These are phyloP conservation scores for Macrobrachium nipponense DNA, from an alignment of 1,140 invertebrate species.

Conservation along the genomic window DNA sequence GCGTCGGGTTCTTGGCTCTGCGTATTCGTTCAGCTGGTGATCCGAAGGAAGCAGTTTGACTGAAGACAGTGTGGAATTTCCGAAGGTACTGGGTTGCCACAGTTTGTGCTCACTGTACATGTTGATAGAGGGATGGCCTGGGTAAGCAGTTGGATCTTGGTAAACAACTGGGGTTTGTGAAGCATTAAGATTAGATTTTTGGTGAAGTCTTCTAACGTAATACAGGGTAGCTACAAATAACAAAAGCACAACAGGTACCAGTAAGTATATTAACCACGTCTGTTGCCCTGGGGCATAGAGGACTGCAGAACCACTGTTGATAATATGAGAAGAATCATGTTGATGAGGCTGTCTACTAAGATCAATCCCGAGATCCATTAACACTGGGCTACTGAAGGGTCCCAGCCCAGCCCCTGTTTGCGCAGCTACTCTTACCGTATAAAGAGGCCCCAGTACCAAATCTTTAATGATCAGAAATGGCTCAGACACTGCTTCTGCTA, in stretches of 20 bases:
- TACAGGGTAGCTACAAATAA: conserved; percentile 34
- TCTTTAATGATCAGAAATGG: conserved; percentile 33
- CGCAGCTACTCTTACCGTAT: conserved; percentile 42
- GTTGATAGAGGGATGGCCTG: conserved; percentile 28
- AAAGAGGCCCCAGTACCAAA: conserved; percentile 24
- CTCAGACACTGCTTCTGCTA: conserved; percentile 11
- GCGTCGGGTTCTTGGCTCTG: conserved; percentile 36
- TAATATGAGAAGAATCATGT: too few relatives aligned
- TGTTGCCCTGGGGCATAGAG: too few relatives aligned
- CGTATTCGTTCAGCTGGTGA: conserved; percentile 44
- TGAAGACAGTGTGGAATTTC: conserved; percentile 40
- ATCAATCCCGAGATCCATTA: conserved; percentile 11
- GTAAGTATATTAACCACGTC: too few relatives aligned
- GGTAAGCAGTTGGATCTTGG: conserved; percentile 31
- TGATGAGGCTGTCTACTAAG: background rate
- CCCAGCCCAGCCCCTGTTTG: conserved; percentile 42
- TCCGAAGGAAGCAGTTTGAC: conserved; percentile 30
- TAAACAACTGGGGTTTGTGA: conserved; percentile 3
- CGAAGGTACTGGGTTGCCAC: conserved; percentile 31
- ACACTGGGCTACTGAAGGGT: conserved; percentile 22
- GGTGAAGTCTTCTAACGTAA: conserved; percentile 32
- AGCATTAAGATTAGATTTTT: conserved; percentile 5
- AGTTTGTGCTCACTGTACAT: conserved; percentile 53
- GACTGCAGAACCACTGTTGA: too few relatives aligned
- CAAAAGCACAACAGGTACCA: conserved; percentile 17